Evolutionary conservation across 2,797 vertebrate genomes (phyloP), one percentile per base, ranked within the genome.

Genomic region (Sebastiscus tertius): DNA sequence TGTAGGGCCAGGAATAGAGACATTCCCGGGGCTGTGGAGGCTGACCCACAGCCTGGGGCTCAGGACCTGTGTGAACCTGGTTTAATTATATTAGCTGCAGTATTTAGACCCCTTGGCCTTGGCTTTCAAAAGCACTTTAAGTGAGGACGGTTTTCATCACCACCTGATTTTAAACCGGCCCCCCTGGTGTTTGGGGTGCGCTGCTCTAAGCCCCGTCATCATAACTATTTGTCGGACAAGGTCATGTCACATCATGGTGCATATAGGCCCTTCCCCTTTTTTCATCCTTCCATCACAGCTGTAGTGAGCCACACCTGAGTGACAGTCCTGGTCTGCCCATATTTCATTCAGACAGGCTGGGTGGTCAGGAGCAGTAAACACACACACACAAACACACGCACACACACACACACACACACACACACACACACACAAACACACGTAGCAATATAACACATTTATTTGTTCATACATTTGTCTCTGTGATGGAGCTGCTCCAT

Each of bases 51-150:
- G 80, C 83, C 90, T 65, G 81, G 65, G 91, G 88, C 87, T 75
- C 62, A 54, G 62, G 87, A 92, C 92, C 93, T 90, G 78, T 33
- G 69, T 89, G 91, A 92, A 90, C 88, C 77, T 75, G 86, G 58
- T 89, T 90, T 93, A 92, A 91, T 94, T 93, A 92, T 91, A 92
- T 93, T 91, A 93, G 90, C 86, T 72, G 77, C 82, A 88, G 92
- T 87, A 85, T 92, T 93, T 88, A 87, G 88, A 93, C 87, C 92
- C 87, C 72, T 86, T 90, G 89, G 86, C 89, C 83, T 87, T 79
- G 80, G 84, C 88, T 90, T 94, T 94, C 90, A 90, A 82, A 90
- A 92, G 86, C 91, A 90, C 89, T 91, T 87, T 90, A 81, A 87
- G 83, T 87, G 83, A 86, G 87, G 87, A 89, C 33, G 63, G 78